Evolutionary conservation across 2,113 vertebrate species (phyloP).

Genomic region (Dicerorhinus sumatrensis): DNA sequence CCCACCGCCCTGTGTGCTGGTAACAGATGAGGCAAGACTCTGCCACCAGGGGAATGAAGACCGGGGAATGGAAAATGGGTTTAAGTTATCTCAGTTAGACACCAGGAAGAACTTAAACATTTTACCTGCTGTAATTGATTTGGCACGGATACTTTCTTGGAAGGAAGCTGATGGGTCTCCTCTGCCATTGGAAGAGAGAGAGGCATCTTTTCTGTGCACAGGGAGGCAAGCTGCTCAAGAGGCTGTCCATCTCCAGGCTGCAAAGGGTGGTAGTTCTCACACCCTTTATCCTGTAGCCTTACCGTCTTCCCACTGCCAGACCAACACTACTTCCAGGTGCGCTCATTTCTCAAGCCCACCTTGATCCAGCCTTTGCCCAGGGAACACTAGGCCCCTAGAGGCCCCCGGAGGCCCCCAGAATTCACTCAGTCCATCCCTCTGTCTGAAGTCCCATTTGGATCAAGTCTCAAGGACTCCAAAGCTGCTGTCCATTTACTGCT

Average conservation of each 20-base stretch:
- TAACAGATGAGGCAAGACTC: not conserved
- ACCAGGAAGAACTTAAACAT: not conserved
- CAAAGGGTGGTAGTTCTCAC: not conserved
- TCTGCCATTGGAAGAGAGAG: not conserved
- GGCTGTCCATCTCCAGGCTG: not conserved
- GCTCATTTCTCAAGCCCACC: not conserved
- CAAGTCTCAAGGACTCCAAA: not conserved
- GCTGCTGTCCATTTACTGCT: not conserved
- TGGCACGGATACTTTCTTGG: not conserved
- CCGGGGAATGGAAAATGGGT: not conserved
- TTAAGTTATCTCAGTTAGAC: not conserved
- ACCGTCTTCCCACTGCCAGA: not conserved
- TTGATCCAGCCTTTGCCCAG: not conserved
- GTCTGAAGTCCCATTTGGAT: not conserved
- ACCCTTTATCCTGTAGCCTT: not conserved
- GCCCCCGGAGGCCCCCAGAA: not conserved
- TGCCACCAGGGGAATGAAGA: not conserved
- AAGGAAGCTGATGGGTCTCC: not conserved
- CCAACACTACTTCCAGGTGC: fast-evolving
- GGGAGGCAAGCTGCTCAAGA: not conserved
- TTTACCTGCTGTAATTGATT: not conserved
- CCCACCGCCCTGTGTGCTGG: not conserved
- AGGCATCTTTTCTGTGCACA: not conserved
- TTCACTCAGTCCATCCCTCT: not conserved
- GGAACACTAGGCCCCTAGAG: not conserved